These are phyloP conservation scores for Drosophila mimica DNA, from an alignment of 2,888 invertebrate species.

Conservation along the genomic window DNA sequence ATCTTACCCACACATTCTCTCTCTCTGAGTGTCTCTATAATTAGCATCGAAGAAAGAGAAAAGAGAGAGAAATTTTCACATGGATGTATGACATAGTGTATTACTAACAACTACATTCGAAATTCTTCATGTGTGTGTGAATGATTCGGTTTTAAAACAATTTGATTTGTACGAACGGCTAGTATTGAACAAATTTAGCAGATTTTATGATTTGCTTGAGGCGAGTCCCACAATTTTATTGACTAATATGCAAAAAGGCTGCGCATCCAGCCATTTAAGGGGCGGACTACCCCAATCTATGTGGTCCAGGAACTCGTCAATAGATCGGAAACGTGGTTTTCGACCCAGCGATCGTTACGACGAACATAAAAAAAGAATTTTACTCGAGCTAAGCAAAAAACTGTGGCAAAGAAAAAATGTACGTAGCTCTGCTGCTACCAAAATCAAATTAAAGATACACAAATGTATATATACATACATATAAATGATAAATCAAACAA, in stretches of 20 bases:
- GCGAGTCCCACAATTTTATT: constrained; percentile 13
- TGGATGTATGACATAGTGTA: constrained; percentile 1
- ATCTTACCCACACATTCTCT: constrained; percentile 4
- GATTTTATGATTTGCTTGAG: constrained; percentile 33
- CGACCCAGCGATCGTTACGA: constrained; percentile 93
- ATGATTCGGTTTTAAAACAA: constrained; percentile 20
- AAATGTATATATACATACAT: background rate
- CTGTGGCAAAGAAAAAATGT: constrained; percentile 89
- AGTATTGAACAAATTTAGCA: constrained; percentile 34
- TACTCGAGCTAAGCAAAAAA: constrained; percentile 92
- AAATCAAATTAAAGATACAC: background rate
- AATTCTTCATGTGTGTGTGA: constrained; percentile 10
- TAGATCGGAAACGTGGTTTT: constrained; percentile 90
- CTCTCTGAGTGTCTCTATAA: constrained; percentile 51
- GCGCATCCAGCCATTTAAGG: constrained; percentile 25
- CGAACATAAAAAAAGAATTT: constrained; percentile 92
- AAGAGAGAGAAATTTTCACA: constrained; percentile 4
- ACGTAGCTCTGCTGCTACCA: constrained; percentile 77
- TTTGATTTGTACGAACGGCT: constrained; percentile 35
- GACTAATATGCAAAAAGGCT: constrained; percentile 42
- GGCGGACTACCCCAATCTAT: constrained; percentile 4
- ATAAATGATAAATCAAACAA: background rate
- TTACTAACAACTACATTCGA: constrained; percentile 11
- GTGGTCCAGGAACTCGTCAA: constrained; percentile 84
- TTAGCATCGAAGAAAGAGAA: constrained; percentile 56